Evolutionary conservation across 2,797 vertebrate genomes (phyloP).

Genomic region (Meriones psammophilus): DNA sequence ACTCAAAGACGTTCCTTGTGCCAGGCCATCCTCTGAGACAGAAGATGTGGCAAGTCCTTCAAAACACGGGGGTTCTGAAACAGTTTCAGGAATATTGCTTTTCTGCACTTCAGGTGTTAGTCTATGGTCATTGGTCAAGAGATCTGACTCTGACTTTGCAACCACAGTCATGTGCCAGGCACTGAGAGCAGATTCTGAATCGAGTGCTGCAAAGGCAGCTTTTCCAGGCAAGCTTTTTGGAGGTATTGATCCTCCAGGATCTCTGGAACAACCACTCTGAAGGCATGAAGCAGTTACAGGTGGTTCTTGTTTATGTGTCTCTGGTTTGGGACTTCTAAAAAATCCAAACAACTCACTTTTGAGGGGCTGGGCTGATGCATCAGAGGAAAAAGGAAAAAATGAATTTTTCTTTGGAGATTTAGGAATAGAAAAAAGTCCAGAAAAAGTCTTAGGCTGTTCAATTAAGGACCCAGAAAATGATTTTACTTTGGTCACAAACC

Average conservation of each 20-base stretch:
- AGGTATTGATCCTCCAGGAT: conserved; percentile 30
- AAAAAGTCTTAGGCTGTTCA: conserved; percentile 91
- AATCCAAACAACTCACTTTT: conserved; percentile 92
- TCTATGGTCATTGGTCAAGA: conserved; percentile 40
- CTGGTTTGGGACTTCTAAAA: conserved; percentile 89
- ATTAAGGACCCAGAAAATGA: conserved; percentile 89
- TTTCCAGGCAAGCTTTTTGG: conserved; percentile 53
- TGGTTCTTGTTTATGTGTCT: conserved; percentile 79
- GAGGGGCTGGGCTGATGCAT: conserved; percentile 87
- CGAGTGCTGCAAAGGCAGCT: neutral
- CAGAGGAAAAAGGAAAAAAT: conserved; percentile 90
- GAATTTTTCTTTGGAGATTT: conserved; percentile 90
- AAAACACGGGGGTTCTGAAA: conserved; percentile 61
- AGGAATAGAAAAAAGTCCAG: conserved; percentile 92
- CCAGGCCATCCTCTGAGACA: conserved; percentile 61
- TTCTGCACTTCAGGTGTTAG: conserved; percentile 62
- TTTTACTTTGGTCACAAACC: conserved; percentile 94
- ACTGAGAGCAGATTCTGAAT: conserved; percentile 7
- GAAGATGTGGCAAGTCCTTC: conserved; percentile 51
- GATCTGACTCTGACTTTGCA: conserved; percentile 58
- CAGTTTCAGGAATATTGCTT: neutral
- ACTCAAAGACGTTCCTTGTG: conserved; percentile 75
- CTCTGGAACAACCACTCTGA: conserved; percentile 73
- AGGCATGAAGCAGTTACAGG: conserved; percentile 74
- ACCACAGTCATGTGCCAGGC: conserved; percentile 41